Conservation (phyloP, 2,888 invertebrate species). For the Lampropteryx suffumata region DNA sequence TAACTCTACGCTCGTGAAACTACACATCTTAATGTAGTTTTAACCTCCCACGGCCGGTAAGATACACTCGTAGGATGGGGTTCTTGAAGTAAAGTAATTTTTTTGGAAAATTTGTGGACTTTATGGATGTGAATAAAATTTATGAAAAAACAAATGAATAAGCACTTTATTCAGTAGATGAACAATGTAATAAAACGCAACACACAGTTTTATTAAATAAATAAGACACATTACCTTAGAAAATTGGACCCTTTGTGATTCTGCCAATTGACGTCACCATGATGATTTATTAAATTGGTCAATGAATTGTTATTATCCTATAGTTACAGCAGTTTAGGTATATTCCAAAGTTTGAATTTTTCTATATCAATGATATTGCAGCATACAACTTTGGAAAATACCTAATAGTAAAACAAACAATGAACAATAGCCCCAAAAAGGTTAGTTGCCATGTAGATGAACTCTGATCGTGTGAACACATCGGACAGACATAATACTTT, state of each 20-base stretch:
- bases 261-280: no score
- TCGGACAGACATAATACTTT: conserved; percentile 29
- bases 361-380: neutral
- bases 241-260: no score
- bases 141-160: neutral
- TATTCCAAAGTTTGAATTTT: no score
- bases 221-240: no score
- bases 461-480: conserved; percentile 51
- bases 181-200: neutral
- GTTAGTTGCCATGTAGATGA: conserved; percentile 76
- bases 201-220: no score
- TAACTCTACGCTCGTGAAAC: neutral
- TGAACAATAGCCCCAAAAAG: conserved; percentile 46
- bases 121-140: no score
- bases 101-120: no score
- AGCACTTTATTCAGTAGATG: conserved; percentile 6
- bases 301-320: conserved; percentile 6
- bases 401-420: conserved; percentile 13
- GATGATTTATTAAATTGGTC: no score
- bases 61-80: no score
- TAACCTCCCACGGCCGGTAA: no score
- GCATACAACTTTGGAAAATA: conserved; percentile 3
- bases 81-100: no score
- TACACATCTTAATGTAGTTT: no score
- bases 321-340: neutral